These are phyloP conservation scores for Ophiothrix spiculata DNA, from an alignment of 35 echinoderm and acorn worm species.

Conservation along the genomic window DNA sequence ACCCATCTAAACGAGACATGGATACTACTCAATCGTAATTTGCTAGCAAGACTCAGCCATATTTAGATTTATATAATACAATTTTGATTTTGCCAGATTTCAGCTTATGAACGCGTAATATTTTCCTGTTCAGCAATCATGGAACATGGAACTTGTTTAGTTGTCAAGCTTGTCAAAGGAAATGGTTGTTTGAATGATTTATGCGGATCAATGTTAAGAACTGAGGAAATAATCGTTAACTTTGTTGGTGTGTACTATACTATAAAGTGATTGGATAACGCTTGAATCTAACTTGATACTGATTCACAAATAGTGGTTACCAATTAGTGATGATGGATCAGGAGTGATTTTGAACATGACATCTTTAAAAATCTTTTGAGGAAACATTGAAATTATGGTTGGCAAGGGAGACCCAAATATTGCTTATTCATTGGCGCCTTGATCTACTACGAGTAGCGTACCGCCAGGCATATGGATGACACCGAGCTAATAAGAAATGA, in stretches of 20 bases:
- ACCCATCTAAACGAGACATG: no score
- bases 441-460: not conserved
- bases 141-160: no score
- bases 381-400: constrained; percentile 7
- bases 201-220: not conserved
- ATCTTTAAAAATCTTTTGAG: not conserved
- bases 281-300: not conserved
- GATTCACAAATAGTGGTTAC: not conserved
- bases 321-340: not conserved
- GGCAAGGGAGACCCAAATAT: not conserved
- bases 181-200: not conserved
- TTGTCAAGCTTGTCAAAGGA: no score
- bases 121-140: no score
- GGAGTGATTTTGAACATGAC: not conserved
- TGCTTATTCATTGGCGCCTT: constrained; percentile 4
- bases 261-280: not conserved
- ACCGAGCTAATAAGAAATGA: not conserved
- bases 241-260: not conserved
- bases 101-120: no score
- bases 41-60: no score
- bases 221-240: not conserved
- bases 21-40: no score
- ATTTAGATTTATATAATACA: no score
- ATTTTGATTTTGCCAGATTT: no score
- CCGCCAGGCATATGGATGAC: not conserved